A percentile compares a stretch with the other conserved stretches of the same genome.
Conservation (phyloP, 2,888 invertebrate genomes). For the Synergus japonicus region DNA sequence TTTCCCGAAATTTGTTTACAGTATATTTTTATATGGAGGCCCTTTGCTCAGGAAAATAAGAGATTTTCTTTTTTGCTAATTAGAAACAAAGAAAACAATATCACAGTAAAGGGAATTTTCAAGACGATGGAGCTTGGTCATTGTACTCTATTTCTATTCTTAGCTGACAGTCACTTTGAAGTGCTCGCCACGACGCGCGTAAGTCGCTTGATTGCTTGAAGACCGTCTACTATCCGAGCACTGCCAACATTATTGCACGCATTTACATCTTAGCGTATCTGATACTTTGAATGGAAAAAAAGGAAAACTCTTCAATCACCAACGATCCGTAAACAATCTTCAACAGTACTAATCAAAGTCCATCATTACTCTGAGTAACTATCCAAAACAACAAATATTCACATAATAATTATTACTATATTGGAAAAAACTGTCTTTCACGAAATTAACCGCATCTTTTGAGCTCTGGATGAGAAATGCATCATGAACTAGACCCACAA, state of each 20-base stretch:
- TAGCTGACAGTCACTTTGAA: slow-evolving; percentile 51
- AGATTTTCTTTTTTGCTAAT: background rate
- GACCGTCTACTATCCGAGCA: slow-evolving; percentile 51
- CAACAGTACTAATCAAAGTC: background rate
- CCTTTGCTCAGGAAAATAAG: background rate
- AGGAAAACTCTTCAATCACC: background rate
- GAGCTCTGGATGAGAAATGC: slow-evolving; percentile 22
- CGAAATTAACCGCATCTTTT: background rate
- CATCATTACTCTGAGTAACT: background rate
- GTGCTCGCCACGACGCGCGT: slow-evolving; percentile 46
- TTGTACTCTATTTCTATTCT: slow-evolving; percentile 60
- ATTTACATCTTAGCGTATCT: slow-evolving; percentile 39
- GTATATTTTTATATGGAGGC: no score
- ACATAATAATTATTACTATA: background rate
- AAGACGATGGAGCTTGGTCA: slow-evolving; percentile 49
- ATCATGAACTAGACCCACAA: slow-evolving; percentile 11
- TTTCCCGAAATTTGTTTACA: no score
- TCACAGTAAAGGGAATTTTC: slow-evolving; percentile 26
- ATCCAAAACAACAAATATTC: no score
- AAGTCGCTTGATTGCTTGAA: slow-evolving; percentile 55
- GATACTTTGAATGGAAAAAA: slow-evolving; percentile 35
- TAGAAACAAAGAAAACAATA: background rate
- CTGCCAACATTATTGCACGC: slow-evolving; percentile 40
- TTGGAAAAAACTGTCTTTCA: background rate
- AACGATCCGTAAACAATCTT: background rate